Conservation (phyloP, 2,113 vertebrate species). For the Chrysochloris asiatica region DNA sequence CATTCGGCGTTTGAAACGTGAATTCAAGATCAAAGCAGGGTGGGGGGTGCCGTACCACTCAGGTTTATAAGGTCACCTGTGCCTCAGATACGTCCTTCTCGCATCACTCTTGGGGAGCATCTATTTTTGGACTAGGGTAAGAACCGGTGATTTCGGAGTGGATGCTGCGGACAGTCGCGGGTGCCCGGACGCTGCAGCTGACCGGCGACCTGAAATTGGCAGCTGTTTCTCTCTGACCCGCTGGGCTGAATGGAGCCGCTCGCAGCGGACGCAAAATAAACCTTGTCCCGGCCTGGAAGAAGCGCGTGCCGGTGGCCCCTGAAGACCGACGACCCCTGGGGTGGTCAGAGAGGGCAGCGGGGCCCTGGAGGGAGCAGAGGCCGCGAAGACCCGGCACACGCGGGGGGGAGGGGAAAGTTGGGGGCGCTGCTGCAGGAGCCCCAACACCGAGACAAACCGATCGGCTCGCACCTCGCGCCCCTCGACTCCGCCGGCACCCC, state of each 20-base stretch:
- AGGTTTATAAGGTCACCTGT: neutral
- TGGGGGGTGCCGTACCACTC: neutral
- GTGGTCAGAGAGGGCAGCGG: neutral
- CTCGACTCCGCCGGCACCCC: neutral
- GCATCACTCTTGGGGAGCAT: neutral
- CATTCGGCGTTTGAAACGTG: neutral
- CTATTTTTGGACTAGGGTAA: neutral
- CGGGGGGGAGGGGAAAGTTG: neutral
- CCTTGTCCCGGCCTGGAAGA: neutral
- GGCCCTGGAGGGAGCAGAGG: neutral
- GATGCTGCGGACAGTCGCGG: neutral
- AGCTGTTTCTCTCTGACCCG: neutral
- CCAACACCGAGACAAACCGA: neutral
- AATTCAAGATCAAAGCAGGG: neutral
- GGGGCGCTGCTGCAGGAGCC: neutral
- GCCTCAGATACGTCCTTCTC: neutral
- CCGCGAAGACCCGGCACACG: neutral
- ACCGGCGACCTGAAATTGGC: neutral
- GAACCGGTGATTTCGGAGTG: constrained; percentile 39
- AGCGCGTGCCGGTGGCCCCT: neutral
- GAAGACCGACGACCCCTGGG: neutral
- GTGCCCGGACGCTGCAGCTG: neutral
- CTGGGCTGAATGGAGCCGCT: neutral
- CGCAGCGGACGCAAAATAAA: neutral
- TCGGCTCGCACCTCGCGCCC: no score